These are phyloP conservation scores for pig (Sus scrofa) DNA, from an alignment of 2,113 vertebrate species.

Conservation along the genomic window T2T-Sscrofa CM000826.6:109183501-109184000, in stretches of 20 bases:
- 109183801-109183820: background rate
- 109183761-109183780: background rate
- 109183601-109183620: no score
- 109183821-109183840: background rate
- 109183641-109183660: no score
- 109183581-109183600: no score
- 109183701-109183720: background rate
- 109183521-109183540: no score
- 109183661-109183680: no score
- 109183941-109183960: background rate
- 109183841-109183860: background rate
- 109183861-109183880: background rate
- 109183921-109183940: background rate
- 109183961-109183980: background rate
- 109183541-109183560: no score
- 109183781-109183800: background rate
- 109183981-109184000: background rate
- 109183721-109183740: background rate
- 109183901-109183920: background rate
- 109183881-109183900: background rate
- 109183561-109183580: no score
- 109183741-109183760: background rate
- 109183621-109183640: no score
- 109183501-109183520: no score
- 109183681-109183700: no score